Base-by-base conservation (phyloP, 2,113 vertebrate species). In the Anolis carolinensis region DNA sequence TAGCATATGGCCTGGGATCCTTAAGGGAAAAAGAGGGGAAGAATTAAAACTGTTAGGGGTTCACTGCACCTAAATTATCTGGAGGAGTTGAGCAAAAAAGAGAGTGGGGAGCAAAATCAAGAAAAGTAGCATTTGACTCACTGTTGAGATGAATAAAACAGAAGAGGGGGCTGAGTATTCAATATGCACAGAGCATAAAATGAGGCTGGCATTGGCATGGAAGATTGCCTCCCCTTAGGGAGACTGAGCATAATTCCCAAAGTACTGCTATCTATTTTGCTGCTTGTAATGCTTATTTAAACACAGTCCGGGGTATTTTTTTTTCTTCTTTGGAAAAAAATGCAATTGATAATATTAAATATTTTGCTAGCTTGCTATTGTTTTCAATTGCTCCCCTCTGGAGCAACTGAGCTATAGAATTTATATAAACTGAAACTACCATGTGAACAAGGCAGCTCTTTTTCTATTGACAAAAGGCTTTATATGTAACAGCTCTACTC, bases 151-250 rank as follows among this genome's bases (percentile, higher is more conserved):
- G 75, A 36, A 9, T 39, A 81, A 39, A 39, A n/a, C 18, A 52
- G 27, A 1, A 2, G n/a, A 20, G 1, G 67, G 13, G 67, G 9
- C 65, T 10, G 59, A 80, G 59, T 34, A 44, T 6, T 72, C 55
- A n/a, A 25, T 1, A 11, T 14, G 30, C 34, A 32, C 13, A 74
- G 10, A 1, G 4, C 25, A n/a, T 18, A n/a, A 25, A 44, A 44
- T 44, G 18, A 62, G 10, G 36, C 3, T 36, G 25, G 18, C 11
- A 67, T 2, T 50, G 36, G 2, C 5, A 77, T 50, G 23, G 27
- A 50, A 55, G 1, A 0, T 23, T 25, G 2, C 0, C 27, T 44
- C 44, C 65, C 36, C 25, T 14, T 0, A 1, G 55, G 48, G 83
- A 85, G 30, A 13, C 27, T 27, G 0, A 0, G 36, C 84, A 27